These are phyloP conservation scores for Tipula vernalis DNA, from an alignment of 2,888 invertebrate genomes.

Conservation along the genomic window DNA sequence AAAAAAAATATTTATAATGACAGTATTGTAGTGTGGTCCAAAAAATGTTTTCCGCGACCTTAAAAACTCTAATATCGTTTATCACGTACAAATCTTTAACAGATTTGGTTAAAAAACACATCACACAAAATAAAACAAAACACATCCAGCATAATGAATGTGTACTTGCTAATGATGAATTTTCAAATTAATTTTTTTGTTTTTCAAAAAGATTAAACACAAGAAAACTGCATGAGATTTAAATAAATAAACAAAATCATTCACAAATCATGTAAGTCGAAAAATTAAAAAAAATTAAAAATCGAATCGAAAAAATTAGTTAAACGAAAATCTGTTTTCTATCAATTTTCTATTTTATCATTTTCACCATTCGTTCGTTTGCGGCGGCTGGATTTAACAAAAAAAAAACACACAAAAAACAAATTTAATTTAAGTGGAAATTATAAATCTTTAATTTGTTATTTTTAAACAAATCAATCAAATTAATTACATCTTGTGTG, in stretches of 20 bases:
- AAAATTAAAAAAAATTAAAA: not conserved
- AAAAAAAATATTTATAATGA: not conserved
- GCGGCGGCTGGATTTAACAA: not conserved
- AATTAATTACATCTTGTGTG: not conserved
- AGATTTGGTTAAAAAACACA: not conserved
- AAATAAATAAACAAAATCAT: slow-evolving; percentile 4
- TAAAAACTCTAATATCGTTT: not conserved
- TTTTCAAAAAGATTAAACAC: not conserved
- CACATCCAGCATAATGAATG: not conserved
- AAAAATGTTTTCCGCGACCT: not conserved
- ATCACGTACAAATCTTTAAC: not conserved
- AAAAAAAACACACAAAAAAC: not conserved
- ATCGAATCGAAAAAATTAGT: not conserved
- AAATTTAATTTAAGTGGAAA: not conserved
- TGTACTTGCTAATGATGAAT: not conserved
- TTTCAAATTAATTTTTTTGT: not conserved
- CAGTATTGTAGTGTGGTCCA: not conserved
- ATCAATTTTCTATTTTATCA: not conserved
- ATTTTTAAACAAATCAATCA: slow-evolving; percentile 4
- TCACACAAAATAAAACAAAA: not conserved
- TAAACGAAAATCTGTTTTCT: not conserved
- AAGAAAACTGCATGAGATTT: not conserved
- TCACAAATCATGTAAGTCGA: not conserved
- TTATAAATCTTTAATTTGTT: not conserved
- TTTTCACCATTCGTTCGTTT: not conserved